These are phyloP conservation scores for Botia kubotai DNA, from an alignment of 2,797 vertebrate species.

Conservation along the genomic window DNA sequence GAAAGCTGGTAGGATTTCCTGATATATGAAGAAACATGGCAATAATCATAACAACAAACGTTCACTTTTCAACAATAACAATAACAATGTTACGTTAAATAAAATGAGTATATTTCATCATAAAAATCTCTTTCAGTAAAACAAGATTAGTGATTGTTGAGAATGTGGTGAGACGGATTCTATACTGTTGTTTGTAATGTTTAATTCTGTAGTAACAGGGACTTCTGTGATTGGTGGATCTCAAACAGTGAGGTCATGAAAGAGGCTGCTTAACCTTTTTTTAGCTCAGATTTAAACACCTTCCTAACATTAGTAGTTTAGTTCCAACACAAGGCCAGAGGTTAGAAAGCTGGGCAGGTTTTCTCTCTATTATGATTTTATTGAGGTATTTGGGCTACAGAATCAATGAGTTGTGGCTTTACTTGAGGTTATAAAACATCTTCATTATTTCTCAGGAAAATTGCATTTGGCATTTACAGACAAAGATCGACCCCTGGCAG, in stretches of 20 bases:
- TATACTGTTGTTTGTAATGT: too few species aligned
- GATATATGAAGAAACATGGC: too few species aligned
- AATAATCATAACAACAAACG: too few species aligned
- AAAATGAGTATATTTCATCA: too few species aligned
- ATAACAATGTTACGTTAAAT: too few species aligned
- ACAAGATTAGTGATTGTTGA: too few species aligned
- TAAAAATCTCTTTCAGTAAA: too few species aligned
- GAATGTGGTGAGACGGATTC: too few species aligned
- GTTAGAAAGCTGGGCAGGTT: neutral
- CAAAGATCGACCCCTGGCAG: conserved; percentile 20
- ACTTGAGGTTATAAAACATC: conserved; percentile 39
- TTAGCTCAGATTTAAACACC: neutral
- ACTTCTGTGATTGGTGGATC: neutral
- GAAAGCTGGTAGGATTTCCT: too few species aligned
- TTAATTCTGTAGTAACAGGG: too few species aligned
- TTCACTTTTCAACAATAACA: too few species aligned
- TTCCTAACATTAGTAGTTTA: neutral
- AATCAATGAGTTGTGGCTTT: neutral
- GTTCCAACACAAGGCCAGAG: neutral
- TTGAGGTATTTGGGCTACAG: conserved; percentile 9
- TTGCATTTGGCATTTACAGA: conserved; percentile 30
- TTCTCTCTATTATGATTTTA: neutral
- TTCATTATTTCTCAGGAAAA: conserved; percentile 55
- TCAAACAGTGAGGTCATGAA: neutral
- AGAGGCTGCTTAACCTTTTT: neutral